phyloP scores from a whole-genome alignment of 2,113 vertebrate species.

The Alligator sinensis region DNA sequence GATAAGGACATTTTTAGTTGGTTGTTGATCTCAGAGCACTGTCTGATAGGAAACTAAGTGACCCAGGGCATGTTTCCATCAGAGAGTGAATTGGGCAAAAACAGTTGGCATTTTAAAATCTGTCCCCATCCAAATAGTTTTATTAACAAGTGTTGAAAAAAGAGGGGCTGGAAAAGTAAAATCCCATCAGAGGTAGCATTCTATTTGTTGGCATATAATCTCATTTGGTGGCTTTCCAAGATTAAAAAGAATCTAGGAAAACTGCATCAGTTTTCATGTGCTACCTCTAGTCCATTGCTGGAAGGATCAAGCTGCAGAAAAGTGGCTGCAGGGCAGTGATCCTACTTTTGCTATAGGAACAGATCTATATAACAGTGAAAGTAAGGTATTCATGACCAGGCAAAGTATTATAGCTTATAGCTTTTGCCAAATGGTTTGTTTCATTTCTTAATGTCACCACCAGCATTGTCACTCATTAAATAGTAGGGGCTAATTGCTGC shows the following conservation, averaged over 20 bases:
- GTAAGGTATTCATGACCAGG: neutral
- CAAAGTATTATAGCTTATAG: neutral
- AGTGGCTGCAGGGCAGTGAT: neutral
- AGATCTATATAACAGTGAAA: neutral
- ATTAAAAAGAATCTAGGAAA: slow-evolving; percentile 14
- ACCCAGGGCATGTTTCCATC: neutral
- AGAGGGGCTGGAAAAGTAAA: neutral
- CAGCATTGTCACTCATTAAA: neutral
- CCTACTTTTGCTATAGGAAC: slow-evolving; percentile 6
- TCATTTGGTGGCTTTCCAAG: neutral
- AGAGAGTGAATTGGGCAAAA: neutral
- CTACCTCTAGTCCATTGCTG: neutral
- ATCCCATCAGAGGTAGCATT: neutral
- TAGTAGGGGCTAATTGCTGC: neutral
- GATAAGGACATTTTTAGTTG: too few species aligned
- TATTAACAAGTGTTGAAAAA: neutral
- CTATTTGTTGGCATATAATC: neutral
- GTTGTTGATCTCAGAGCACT: neutral
- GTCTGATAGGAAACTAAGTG: neutral
- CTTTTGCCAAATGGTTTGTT: neutral
- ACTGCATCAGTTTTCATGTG: neutral
- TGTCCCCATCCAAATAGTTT: neutral
- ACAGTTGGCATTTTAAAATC: neutral
- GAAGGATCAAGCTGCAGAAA: neutral
- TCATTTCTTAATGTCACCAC: slow-evolving; percentile 19